Evolutionary conservation across 2,888 invertebrate species (phyloP).

Genomic region (Lithophane ornitopus): DNA sequence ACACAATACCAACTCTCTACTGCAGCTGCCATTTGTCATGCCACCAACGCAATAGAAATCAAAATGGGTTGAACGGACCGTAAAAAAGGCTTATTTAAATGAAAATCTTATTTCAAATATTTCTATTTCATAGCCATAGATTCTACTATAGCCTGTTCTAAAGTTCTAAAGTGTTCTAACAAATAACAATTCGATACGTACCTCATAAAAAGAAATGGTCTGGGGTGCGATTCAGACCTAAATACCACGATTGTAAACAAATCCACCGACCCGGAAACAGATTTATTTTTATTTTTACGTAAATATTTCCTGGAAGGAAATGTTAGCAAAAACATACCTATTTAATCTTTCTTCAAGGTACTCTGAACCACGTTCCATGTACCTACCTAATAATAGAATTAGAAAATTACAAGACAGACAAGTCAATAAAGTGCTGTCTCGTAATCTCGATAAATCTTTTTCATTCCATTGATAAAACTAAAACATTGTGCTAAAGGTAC

Average conservation of each 20-base stretch:
- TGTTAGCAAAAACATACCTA: constrained; percentile 17
- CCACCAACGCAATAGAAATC: too few relatives aligned
- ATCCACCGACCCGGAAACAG: neutral
- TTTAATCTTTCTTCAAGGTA: constrained; percentile 24
- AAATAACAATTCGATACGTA: neutral
- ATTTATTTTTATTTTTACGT: constrained; percentile 3
- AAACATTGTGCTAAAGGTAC: constrained; percentile 2
- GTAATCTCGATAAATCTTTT: constrained; percentile 7
- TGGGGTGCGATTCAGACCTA: neutral
- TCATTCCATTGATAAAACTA: constrained; percentile 8
- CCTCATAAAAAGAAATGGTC: neutral
- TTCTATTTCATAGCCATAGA: too few relatives aligned
- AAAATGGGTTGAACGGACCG: too few relatives aligned
- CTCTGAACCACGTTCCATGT: constrained; percentile 2
- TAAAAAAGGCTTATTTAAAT: too few relatives aligned
- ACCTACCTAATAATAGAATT: constrained; percentile 13
- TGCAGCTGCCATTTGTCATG: too few relatives aligned
- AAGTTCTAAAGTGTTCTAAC: neutral
- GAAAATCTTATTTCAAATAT: too few relatives aligned
- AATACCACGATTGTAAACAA: neutral
- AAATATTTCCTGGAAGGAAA: constrained; percentile 46
- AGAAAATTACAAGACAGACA: constrained; percentile 24
- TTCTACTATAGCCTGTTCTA: neutral
- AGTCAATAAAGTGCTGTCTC: constrained; percentile 31
- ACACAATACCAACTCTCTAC: too few relatives aligned